Evolutionary conservation across 2,113 vertebrate genomes (phyloP).

Genomic region (Neogobius melanostomus): DNA sequence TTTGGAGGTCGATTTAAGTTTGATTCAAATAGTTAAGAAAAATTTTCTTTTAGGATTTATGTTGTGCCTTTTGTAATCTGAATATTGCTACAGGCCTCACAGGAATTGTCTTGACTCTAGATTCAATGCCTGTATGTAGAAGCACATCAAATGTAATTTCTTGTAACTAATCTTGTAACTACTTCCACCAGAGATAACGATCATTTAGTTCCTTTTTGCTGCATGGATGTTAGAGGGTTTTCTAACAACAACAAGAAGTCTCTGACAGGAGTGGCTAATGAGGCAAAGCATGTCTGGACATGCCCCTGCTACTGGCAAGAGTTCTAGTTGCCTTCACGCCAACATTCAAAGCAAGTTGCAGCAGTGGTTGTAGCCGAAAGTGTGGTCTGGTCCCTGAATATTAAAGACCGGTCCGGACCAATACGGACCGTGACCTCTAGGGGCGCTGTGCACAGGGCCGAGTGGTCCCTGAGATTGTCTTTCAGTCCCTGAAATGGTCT

Average conservation of each 20-base stretch:
- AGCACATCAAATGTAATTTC: neutral
- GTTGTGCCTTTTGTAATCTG: too few species aligned
- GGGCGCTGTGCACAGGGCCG: too few species aligned
- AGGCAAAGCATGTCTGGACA: slow-evolving; percentile 64
- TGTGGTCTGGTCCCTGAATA: too few species aligned
- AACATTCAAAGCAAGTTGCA: slow-evolving; percentile 23
- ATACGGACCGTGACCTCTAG: too few species aligned
- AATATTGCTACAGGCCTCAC: too few species aligned
- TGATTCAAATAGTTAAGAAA: neutral
- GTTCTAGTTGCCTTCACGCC: slow-evolving; percentile 43
- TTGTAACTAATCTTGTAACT: neutral
- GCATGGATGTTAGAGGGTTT: slow-evolving; percentile 24
- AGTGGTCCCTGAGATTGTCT: too few species aligned
- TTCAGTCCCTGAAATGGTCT: too few species aligned
- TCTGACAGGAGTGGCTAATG: slow-evolving; percentile 61
- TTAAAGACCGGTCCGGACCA: too few species aligned
- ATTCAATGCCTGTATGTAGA: neutral
- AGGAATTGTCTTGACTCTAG: neutral
- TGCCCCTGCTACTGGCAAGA: slow-evolving; percentile 52
- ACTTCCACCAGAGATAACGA: too few species aligned
- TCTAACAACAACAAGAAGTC: slow-evolving; percentile 63
- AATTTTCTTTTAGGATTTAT: neutral
- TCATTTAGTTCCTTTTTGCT: slow-evolving; percentile 3
- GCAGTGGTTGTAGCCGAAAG: too few species aligned
- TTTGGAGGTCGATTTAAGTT: slow-evolving; percentile 2